Conservation (phyloP, 2,888 invertebrate genomes). For the Catonia carolina region DNA sequence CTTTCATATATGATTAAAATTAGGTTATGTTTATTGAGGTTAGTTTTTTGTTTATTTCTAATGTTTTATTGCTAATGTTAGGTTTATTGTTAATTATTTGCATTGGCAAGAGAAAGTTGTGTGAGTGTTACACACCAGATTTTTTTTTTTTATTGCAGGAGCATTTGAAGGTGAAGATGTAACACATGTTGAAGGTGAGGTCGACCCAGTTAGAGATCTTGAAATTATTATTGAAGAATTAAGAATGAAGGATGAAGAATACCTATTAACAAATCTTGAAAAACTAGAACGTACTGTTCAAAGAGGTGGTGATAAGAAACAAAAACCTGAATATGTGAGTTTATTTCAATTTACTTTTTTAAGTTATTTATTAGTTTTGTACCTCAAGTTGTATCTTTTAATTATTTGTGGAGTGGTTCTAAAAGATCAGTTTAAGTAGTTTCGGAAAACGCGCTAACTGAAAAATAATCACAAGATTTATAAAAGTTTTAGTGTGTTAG, state of each 20-base stretch:
- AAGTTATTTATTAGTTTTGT: slow-evolving; percentile 7
- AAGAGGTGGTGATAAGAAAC: slow-evolving; percentile 86
- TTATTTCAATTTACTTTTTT: neutral
- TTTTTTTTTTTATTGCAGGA: slow-evolving; percentile 59
- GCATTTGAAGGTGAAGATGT: slow-evolving; percentile 98
- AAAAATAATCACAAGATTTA: neutral
- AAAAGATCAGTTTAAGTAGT: neutral
- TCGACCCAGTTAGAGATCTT: slow-evolving; percentile 93
- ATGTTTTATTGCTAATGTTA: too few relatives aligned
- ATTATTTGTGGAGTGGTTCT: too few relatives aligned
- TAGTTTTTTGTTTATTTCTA: too few relatives aligned
- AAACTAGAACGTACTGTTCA: slow-evolving; percentile 76
- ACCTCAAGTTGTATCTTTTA: neutral
- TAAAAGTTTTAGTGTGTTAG: too few relatives aligned
- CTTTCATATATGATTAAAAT: too few relatives aligned
- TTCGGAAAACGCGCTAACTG: too few relatives aligned
- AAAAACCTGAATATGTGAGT: slow-evolving; percentile 91
- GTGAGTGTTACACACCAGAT: too few relatives aligned
- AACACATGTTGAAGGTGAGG: slow-evolving; percentile 97
- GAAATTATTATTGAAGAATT: slow-evolving; percentile 95
- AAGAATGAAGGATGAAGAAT: slow-evolving; percentile 89
- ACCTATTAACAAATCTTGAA: slow-evolving; percentile 71
- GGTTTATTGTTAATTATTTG: too few relatives aligned
- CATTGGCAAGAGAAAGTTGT: too few relatives aligned
- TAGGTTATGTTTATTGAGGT: too few relatives aligned